Percentiles rank a stretch among this genome's conserved stretches.
Conservation (phyloP, 2,797 vertebrate species). For the Ptychobarbus kaznakovi region DNA sequence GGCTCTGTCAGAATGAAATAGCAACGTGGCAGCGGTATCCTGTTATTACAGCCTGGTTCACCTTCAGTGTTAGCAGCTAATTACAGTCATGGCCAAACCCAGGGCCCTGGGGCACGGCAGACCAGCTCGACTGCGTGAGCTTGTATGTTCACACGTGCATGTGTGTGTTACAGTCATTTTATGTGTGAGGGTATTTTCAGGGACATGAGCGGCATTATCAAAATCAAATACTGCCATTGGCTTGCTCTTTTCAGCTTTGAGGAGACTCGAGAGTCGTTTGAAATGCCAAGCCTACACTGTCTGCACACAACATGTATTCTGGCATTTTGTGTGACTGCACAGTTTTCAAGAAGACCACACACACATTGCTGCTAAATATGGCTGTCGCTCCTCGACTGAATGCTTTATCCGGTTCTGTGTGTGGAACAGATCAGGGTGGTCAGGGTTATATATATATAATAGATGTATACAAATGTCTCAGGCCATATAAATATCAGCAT, state of each 20-base stretch:
- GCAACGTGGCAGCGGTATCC: conserved; percentile 50
- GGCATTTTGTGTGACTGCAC: conserved; percentile 6
- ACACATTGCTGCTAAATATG: neutral
- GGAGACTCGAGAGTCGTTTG: conserved; percentile 6
- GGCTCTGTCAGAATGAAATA: conserved; percentile 44
- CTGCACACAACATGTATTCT: conserved; percentile 13
- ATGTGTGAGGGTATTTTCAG: conserved; percentile 13
- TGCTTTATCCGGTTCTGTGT: neutral
- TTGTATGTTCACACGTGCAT: conserved; percentile 10
- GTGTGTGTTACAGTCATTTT: conserved; percentile 10
- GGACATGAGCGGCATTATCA: conserved; percentile 23
- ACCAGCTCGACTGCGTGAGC: conserved; percentile 55
- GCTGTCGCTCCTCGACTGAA: neutral
- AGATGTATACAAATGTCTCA: no score
- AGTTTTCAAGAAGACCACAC: neutral
- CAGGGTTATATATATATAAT: no score
- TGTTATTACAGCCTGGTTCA: conserved; percentile 60
- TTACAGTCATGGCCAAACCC: conserved; percentile 65
- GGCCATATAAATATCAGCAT: no score
- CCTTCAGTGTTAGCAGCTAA: conserved; percentile 63
- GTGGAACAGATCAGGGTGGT: neutral
- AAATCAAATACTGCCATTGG: conserved; percentile 30
- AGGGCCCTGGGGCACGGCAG: conserved; percentile 59
- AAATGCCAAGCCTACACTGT: neutral
- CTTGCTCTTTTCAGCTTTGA: neutral